These are phyloP conservation scores for Holothuria scabra DNA, from an alignment of 53 echinoderm and acorn worm species.

Conservation along the genomic window DNA sequence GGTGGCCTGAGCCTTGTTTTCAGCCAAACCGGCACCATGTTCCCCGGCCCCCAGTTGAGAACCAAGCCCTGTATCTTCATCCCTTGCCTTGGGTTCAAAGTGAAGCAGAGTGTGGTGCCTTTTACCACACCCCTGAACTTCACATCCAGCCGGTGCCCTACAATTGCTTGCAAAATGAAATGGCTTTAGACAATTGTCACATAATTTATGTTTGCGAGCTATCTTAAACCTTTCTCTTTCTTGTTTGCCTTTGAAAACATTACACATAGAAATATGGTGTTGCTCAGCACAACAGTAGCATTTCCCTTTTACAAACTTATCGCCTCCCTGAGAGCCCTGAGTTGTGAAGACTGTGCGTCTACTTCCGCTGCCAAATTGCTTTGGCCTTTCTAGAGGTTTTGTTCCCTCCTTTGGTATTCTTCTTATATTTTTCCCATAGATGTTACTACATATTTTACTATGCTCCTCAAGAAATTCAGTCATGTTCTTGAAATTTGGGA, in stretches of 20 bases:
- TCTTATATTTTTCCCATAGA: conserved; percentile 27
- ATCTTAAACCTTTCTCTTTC: background rate
- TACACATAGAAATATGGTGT: background rate
- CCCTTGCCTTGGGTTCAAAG: background rate
- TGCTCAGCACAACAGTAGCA: conserved; percentile 5
- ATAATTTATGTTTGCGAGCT: conserved; percentile 5
- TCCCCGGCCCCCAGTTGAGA: conserved; percentile 1
- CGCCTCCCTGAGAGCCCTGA: no score
- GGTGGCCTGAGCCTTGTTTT: background rate
- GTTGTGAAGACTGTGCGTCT: no score
- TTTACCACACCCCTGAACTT: conserved; percentile 6
- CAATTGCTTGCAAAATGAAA: conserved; percentile 9
- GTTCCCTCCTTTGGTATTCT: no score
- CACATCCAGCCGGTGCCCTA: background rate
- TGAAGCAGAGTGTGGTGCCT: conserved; percentile 31
- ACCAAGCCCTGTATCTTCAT: no score
- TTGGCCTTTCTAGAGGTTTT: no score
- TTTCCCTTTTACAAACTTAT: background rate
- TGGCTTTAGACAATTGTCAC: conserved; percentile 10
- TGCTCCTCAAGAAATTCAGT: conserved; percentile 49
- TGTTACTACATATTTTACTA: conserved; percentile 22
- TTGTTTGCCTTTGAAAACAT: background rate
- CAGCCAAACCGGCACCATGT: no score
- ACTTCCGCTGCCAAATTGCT: no score
- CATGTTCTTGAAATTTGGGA: conserved; percentile 50